Evolutionary conservation across 2,113 vertebrate genomes (phyloP), one percentile per base, ranked within the genome.

Genomic region (Podarcis cretensis): DNA sequence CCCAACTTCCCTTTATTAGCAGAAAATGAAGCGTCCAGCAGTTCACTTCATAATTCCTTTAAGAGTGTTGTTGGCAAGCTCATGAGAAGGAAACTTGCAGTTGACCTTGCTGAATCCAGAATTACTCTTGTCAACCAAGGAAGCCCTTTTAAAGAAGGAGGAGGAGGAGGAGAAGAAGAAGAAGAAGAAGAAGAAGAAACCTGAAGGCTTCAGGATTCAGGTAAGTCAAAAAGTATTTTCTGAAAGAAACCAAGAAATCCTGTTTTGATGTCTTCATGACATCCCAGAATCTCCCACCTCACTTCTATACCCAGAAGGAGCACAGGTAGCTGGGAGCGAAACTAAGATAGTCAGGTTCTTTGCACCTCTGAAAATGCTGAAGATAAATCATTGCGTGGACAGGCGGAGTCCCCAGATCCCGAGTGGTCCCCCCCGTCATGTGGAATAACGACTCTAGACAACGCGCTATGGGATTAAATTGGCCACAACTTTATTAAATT

Each of bases 171-270:
- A 35, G 35, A 2, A 35, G 35, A 2, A 35, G 35, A 2, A 35
- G 35, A 2, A 35, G 35, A 2, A 35, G 35, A 2, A 35, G 35
- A 73, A 83, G 21, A 89, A 89, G 63, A 37, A 57, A 69, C 25
- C 12, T 21, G 18, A 77, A 77, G 27, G 21, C n/a, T 48, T 66
- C 18, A 68, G 27, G 76, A 27, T 78, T 83, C 43, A 20, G 81
- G 87, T 89, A 89, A 88, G 81, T 77, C 48, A 75, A 82, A 74
- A 23, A 40, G 12, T 81, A 18, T 37, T 81, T 57, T 81, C 48
- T 6, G 76, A 68, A 25, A 35, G 30, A 48, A 13, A 6, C 43
- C 18, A 69, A 69, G 25, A 54, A 35, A 66, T 54, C 10, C 48
- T 54, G 48, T 12, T 54, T 54, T 2, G 10, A 54, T 63, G 59